Evolutionary conservation across 2,797 vertebrate species (phyloP), one percentile per base, ranked within the genome.

Genomic region (Xenopus petersii): DNA sequence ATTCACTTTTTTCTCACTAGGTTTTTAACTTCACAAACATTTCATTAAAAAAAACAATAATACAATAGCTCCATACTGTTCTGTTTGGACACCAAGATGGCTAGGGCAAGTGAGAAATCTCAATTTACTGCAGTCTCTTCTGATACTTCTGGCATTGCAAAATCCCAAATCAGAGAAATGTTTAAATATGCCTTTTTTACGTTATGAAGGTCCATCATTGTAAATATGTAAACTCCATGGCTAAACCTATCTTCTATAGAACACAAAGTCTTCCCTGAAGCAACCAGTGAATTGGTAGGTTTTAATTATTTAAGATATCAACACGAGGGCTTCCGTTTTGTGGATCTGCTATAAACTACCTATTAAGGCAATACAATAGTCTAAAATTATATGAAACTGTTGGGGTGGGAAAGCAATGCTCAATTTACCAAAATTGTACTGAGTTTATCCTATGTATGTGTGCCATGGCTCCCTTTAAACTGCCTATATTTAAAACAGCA

Each of bases 121-220:
- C 16, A 46, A 64, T 64, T 64, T 7, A 64, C 36, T 64, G 62
- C 9, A 64, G 36, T 46, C 62, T 64, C 62, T 64, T 24, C 30
- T 64, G 62, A 64, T 46, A 15, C 36, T 64, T 63, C 61, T 30
- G 30, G 15, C 12, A 12, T 21, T 26, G 36, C 36, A 42, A 42
- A 42, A 42, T 4, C 36, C 36, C 36, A 36, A 36, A 36, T 63
- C 4, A 11, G 13, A 63, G 11, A 4, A 51, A 51, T 51, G 6
- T 30, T 51, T 12, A 1, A 62, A 33, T 12, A 12, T 24, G 59
- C 5, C 10, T 61, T 12, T 61, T 12, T 61, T 30, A n/a, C 16
- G 33, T 36, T 26, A 36, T 33, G 11, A 15, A 42, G 61, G 59
- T 61, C 61, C 61, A 63, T 36, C 11, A 8, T 2, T 63, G 61